Conservation (phyloP, 2,113 vertebrate genomes). For the Dasyprocta punctata region DNA sequence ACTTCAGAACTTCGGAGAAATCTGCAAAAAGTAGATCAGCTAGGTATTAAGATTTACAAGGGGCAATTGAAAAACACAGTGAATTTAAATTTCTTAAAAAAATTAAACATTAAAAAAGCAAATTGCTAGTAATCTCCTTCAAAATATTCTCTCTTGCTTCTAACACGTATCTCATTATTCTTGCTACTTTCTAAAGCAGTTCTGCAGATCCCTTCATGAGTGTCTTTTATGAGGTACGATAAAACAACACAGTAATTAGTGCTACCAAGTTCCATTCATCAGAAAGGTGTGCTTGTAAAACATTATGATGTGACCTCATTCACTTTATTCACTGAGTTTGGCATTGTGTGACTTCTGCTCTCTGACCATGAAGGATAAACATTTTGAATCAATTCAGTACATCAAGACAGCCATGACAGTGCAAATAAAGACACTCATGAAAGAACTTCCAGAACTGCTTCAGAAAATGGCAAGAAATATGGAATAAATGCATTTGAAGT, state of each 20-base stretch:
- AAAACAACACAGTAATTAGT: background rate
- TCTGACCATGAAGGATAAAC: background rate
- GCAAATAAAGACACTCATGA: background rate
- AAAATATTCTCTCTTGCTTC: background rate
- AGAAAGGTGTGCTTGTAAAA: background rate
- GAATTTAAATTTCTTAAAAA: background rate
- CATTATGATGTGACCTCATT: background rate
- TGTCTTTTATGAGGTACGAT: background rate
- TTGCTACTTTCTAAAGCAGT: background rate
- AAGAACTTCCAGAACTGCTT: background rate
- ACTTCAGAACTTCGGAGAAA: background rate
- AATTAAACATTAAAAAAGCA: background rate
- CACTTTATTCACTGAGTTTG: background rate
- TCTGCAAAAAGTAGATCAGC: slow-evolving; percentile 28
- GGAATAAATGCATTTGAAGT: background rate
- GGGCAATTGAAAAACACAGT: background rate
- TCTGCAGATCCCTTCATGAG: background rate
- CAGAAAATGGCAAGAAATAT: background rate
- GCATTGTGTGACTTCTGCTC: background rate
- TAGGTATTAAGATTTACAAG: background rate
- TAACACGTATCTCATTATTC: background rate
- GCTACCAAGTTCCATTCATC: background rate
- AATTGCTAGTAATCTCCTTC: background rate
- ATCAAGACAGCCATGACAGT: background rate
- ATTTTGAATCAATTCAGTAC: background rate